phyloP scores from a whole-genome alignment of 2,113 vertebrate genomes.

The Anguilla rostrata region DNA sequence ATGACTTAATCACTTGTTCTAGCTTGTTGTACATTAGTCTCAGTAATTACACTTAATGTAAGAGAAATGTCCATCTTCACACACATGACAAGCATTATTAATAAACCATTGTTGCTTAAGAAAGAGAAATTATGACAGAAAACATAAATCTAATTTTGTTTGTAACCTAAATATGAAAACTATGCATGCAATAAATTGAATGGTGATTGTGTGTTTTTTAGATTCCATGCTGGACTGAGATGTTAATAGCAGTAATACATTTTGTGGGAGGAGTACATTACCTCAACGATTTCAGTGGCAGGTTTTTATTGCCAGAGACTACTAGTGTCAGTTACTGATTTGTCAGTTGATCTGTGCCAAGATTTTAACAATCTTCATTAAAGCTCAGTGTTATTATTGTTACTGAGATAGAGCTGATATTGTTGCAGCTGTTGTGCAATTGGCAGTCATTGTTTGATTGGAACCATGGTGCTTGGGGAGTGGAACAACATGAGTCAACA shows the following conservation, averaged over 20 bases:
- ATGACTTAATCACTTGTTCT: background rate
- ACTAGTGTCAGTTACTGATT: slow-evolving; percentile 41
- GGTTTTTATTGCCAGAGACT: slow-evolving; percentile 26
- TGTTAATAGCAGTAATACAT: background rate
- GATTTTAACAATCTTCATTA: slow-evolving; percentile 42
- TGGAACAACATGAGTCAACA: slow-evolving; percentile 27
- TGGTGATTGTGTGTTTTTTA: background rate
- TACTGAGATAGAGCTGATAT: slow-evolving; percentile 31
- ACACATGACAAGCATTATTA: background rate
- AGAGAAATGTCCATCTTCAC: background rate
- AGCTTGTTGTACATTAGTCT: background rate
- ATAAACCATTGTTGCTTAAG: background rate
- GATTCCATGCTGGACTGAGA: background rate
- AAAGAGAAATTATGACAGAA: background rate
- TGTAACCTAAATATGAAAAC: background rate
- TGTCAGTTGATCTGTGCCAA: slow-evolving; percentile 38
- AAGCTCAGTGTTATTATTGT: slow-evolving; percentile 53
- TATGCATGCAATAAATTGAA: background rate
- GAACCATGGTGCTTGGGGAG: slow-evolving; percentile 34
- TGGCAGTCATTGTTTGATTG: slow-evolving; percentile 26
- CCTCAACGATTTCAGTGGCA: background rate
- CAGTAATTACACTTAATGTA: background rate
- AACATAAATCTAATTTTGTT: background rate
- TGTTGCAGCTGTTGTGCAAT: background rate
- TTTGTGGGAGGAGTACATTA: no score